A percentile compares a stretch with the other conserved stretches of the same genome.
Evolutionary conservation across 2,888 invertebrate genomes (phyloP).

Genomic region (Patella caerulea): DNA sequence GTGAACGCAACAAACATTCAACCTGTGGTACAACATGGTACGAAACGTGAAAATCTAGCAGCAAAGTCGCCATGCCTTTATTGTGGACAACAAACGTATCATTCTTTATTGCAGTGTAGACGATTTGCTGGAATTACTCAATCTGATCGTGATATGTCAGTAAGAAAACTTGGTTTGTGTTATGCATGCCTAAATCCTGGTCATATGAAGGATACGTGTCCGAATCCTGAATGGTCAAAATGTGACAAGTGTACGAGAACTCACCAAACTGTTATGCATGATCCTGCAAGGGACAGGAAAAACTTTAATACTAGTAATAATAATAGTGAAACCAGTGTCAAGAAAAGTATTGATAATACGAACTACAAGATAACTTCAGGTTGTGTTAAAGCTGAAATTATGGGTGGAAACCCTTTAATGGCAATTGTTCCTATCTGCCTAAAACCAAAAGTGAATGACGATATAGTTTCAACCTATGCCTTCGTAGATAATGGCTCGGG

Average conservation of each 20-base stretch:
- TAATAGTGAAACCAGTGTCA: not conserved
- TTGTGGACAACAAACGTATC: not conserved
- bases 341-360: not conserved
- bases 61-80: not conserved
- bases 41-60: not conserved
- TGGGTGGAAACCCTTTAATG: constrained; percentile 3
- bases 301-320: no score
- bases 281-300: no score
- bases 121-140: not conserved
- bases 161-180: not conserved
- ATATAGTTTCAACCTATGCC: not conserved
- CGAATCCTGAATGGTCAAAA: not conserved
- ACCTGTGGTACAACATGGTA: not conserved
- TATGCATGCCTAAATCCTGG: not conserved
- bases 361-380: not conserved
- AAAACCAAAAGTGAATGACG: not conserved
- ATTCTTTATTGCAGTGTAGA: not conserved
- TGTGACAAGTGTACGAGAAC: no score
- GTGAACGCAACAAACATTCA: no score
- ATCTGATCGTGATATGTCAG: not conserved
- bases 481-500: constrained; percentile 2
- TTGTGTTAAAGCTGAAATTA: not conserved
- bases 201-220: not conserved
- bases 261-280: no score
- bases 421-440: not conserved